phyloP scores from a whole-genome alignment of 2,113 vertebrate species.

The Merops nubicus region DNA sequence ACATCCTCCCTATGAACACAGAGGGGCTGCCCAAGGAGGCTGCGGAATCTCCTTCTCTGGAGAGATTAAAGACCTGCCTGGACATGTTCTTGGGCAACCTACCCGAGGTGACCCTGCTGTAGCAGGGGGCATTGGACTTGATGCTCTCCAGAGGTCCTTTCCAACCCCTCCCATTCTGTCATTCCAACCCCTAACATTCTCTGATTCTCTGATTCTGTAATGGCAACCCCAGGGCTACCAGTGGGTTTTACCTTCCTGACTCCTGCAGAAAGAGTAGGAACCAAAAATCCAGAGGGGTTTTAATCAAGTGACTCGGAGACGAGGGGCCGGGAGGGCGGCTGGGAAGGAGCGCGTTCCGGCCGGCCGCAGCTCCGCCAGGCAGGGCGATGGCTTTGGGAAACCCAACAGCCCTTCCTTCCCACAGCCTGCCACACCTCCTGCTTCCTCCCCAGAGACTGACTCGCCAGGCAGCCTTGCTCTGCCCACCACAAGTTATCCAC shows the following conservation, averaged over 20 bases:
- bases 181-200: neutral
- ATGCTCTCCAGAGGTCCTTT: neutral
- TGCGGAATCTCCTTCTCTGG: neutral
- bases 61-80: neutral
- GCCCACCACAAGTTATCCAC: neutral
- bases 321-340: neutral
- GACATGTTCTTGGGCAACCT: neutral
- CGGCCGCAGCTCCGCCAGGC: neutral
- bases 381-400: conserved; percentile 57
- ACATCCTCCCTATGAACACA: rapidly evolving
- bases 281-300: neutral
- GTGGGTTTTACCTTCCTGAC: rapidly evolving
- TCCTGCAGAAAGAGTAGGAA: neutral
- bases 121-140: neutral
- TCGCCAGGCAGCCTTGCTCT: neutral
- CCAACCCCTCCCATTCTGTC: neutral
- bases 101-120: neutral
- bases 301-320: neutral
- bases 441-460: conserved; percentile 10
- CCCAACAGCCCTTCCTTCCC: conserved; percentile 37
- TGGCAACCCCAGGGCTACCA: neutral
- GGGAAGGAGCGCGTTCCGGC: neutral
- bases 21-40: neutral
- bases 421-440: conserved; percentile 48
- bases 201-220: neutral